phyloP scores from a whole-genome alignment of 2,888 invertebrate genomes.

The Tanypteryx hageni region DNA sequence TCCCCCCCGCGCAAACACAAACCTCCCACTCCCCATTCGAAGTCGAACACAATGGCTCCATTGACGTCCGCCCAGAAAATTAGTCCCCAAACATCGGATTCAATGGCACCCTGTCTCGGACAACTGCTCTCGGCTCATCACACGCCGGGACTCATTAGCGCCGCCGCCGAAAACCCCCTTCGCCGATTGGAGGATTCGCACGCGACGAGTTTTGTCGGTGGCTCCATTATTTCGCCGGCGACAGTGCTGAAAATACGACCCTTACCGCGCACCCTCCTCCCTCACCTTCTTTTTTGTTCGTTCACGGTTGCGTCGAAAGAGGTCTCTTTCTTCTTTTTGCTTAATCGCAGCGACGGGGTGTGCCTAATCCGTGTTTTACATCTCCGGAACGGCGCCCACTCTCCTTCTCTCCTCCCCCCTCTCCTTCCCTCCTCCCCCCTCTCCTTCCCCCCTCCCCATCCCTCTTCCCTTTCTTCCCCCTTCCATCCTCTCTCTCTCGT shows the following conservation, averaged over 20 bases:
- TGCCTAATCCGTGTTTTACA: too few species aligned
- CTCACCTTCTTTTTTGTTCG: neutral
- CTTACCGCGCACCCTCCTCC: neutral
- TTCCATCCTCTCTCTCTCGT: too few species aligned
- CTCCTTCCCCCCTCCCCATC: too few species aligned
- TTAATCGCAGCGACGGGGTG: neutral
- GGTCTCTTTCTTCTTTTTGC: neutral
- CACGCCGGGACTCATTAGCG: neutral
- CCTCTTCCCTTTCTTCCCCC: too few species aligned
- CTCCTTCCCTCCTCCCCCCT: too few species aligned
- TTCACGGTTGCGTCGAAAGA: neutral
- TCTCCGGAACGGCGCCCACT: too few species aligned
- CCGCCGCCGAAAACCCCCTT: too few species aligned
- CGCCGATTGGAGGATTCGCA: neutral
- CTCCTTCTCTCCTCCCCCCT: too few species aligned
- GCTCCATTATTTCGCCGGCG: neutral
- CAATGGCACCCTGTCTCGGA: constrained; percentile 2
- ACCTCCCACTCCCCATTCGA: neutral
- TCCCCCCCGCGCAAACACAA: neutral
- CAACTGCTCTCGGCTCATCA: neutral
- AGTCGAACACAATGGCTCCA: constrained; percentile 27
- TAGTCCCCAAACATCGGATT: neutral
- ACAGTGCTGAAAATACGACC: neutral
- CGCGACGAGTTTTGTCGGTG: neutral
- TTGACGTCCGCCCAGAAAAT: constrained; percentile 27